A percentile compares a stretch with the other conserved stretches of the same genome.
phyloP scores from a whole-genome alignment of 2,113 vertebrate genomes.

The Anser cygnoides region DNA sequence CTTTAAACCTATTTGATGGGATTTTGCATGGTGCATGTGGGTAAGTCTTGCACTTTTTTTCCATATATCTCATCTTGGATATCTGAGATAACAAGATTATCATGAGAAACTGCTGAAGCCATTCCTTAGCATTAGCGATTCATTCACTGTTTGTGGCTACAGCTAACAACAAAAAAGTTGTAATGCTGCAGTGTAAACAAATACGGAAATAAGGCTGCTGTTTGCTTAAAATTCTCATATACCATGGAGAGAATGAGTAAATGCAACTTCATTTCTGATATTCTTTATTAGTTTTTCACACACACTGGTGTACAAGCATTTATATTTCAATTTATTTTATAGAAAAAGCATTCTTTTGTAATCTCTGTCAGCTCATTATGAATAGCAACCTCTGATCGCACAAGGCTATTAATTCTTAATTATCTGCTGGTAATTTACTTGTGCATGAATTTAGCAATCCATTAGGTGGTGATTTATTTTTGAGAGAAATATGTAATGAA shows the following conservation, averaged over 20 bases:
- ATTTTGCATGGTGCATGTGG: not conserved
- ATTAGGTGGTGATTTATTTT: conserved; percentile 59
- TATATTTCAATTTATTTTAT: conserved; percentile 51
- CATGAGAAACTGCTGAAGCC: not conserved
- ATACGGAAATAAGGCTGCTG: not conserved
- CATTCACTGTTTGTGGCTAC: not conserved
- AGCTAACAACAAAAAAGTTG: not conserved
- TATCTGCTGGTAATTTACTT: conserved; percentile 62
- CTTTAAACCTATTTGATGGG: not conserved
- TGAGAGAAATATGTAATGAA: conserved; percentile 41
- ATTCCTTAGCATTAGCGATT: not conserved
- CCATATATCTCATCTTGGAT: not conserved
- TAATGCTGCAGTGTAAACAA: not conserved
- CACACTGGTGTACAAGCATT: not conserved
- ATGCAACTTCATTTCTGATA: conserved; percentile 14
- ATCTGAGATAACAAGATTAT: not conserved
- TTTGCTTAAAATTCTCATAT: not conserved
- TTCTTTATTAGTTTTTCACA: conserved; percentile 28
- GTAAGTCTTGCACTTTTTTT: not conserved
- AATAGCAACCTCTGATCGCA: conserved; percentile 40
- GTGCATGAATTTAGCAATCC: conserved; percentile 40
- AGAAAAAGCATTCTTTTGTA: conserved; percentile 28
- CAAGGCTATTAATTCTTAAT: conserved; percentile 63
- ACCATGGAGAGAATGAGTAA: not conserved
- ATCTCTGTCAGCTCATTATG: conserved; percentile 34